Conservation (phyloP, 2,113 vertebrate genomes). For the Tragelaphus imberbis region DNA sequence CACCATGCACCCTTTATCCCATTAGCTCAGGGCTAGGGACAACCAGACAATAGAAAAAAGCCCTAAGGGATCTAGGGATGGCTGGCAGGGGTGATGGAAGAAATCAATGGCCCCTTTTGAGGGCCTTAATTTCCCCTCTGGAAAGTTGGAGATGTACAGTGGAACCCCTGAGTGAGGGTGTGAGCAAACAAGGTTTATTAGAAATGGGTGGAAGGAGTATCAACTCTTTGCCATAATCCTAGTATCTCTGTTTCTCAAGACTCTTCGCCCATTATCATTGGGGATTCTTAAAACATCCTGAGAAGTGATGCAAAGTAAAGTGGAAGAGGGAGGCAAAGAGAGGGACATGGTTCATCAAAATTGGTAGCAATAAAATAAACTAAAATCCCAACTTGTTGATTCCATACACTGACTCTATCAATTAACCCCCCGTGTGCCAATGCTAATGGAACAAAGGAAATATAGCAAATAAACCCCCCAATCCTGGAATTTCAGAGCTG, state of each 20-base stretch:
- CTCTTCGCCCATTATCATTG: background rate
- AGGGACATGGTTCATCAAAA: background rate
- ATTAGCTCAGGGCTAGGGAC: background rate
- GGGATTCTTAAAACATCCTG: background rate
- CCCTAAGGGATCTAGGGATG: background rate
- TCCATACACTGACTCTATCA: background rate
- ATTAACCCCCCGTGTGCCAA: rapidly evolving
- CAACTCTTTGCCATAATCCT: background rate
- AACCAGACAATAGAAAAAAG: background rate
- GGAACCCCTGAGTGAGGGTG: background rate
- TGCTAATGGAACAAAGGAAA: background rate
- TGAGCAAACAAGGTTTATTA: background rate
- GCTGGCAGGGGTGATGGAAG: background rate
- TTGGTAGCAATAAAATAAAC: background rate
- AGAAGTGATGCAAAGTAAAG: background rate
- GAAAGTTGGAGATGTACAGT: background rate
- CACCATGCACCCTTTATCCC: background rate
- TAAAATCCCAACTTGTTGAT: background rate
- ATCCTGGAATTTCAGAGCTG: background rate
- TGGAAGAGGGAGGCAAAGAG: background rate
- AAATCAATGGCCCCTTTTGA: background rate
- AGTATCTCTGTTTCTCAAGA: background rate
- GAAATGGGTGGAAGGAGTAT: background rate
- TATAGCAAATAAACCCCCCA: background rate
- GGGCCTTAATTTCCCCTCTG: background rate